Evolutionary conservation across 2,797 vertebrate species (phyloP), one percentile per base, ranked within the genome.

Genomic region (Parotocinclus haroldoi): DNA sequence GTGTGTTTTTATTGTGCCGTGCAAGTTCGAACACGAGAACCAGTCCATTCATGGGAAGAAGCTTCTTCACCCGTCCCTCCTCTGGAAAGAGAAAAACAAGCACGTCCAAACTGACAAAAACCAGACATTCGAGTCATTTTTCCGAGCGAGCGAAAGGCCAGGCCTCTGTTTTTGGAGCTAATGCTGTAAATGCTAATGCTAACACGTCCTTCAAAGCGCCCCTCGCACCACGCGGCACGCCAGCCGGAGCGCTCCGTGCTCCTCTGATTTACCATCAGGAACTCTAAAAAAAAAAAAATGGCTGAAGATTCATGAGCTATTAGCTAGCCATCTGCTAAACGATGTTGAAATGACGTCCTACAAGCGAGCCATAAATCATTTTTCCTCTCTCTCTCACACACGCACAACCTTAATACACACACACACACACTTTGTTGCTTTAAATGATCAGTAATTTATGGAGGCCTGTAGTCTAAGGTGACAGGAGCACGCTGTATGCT

Each of bases 241-340:
- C 6, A n/a, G 7, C 10, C 12, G 1, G 12, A n/a, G 45, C 45
- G 45, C n/a, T n/a, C n/a, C 11, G 45, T 7, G 10, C 45, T 48
- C 66, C 46, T 60, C 6, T 88, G 85, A 90, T 91, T 88, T 85
- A 90, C 80, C 73, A 77, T 71, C 68, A 59, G 69, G 73, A 16
- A 64, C 76, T 84, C 66, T 83, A 76, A 85, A n/a, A n/a, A n/a
- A n/a, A n/a, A n/a, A n/a, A n/a, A n/a, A 87, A 77, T 81, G 79
- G 68, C 82, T 62, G 57, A 77, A 80, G 79, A 89, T 82, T 89
- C 82, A 84, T 76, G 73, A 79, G 75, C 70, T 87, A 85, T 85
- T 88, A 88, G 80, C 78, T 79, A 83, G 85, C 80, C 80, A 79
- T 79, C 81, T 84, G 69, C 81, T 86, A 86, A 82, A 83, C 67